Percentiles rank a stretch among this genome's conserved stretches.
phyloP scores from a whole-genome alignment of 2,113 vertebrate genomes.

The Eclectus roratus region DNA sequence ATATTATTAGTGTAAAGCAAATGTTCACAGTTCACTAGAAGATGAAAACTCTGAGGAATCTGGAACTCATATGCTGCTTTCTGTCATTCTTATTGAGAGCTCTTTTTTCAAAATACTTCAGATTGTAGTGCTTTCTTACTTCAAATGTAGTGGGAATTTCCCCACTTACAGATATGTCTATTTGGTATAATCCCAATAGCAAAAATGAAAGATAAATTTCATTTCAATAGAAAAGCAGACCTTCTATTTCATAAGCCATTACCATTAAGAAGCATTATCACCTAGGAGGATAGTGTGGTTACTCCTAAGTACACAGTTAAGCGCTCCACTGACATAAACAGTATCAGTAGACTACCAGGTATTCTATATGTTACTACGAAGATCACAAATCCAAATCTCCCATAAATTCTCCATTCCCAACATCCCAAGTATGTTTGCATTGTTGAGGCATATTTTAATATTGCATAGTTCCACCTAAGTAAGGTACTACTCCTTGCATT shows the following conservation, averaged over 20 bases:
- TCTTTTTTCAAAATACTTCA: not conserved
- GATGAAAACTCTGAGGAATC: not conserved
- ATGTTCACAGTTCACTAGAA: not conserved
- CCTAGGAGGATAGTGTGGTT: not conserved
- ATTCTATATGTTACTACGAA: not conserved
- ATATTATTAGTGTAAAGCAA: not conserved
- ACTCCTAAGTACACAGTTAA: not conserved
- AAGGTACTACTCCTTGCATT: constrained; percentile 70
- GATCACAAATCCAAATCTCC: not conserved
- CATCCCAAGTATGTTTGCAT: constrained; percentile 52
- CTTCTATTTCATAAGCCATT: not conserved
- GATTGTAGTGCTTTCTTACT: not conserved
- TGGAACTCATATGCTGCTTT: not conserved
- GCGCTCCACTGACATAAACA: not conserved
- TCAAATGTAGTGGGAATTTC: not conserved
- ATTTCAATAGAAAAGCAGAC: not conserved
- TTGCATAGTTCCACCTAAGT: constrained; percentile 83
- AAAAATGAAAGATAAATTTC: not conserved
- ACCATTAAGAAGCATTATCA: not conserved
- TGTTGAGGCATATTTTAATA: constrained; percentile 66
- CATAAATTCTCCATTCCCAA: not conserved
- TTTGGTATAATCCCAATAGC: not conserved
- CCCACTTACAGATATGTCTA: not conserved
- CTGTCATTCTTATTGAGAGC: not conserved
- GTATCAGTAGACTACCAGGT: not conserved